phyloP scores from a whole-genome alignment of 2,888 invertebrate genomes.

The Atherix ibis region DNA sequence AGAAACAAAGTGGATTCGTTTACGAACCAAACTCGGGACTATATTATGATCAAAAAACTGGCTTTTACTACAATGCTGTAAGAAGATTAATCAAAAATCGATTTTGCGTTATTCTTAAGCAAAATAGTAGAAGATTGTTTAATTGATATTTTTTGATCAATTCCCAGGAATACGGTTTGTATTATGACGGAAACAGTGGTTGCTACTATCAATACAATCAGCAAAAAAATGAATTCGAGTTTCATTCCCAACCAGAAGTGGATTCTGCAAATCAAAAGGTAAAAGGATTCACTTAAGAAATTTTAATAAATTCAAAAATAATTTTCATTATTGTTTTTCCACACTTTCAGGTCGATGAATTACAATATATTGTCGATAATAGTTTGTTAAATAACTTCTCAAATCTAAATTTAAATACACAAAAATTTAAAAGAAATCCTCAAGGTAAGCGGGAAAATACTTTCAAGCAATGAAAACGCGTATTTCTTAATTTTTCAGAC shows the following conservation, averaged over 20 bases:
- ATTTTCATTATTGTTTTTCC: too few species aligned
- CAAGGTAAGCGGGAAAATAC: slow-evolving; percentile 35
- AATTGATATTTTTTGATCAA: slow-evolving; percentile 8
- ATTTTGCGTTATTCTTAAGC: too few species aligned
- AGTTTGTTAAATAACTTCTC: slow-evolving; percentile 29
- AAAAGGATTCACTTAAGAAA: too few species aligned
- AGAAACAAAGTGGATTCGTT: slow-evolving; percentile 62
- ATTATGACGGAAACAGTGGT: slow-evolving; percentile 74
- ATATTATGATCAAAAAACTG: slow-evolving; percentile 76
- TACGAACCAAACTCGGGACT: slow-evolving; percentile 75
- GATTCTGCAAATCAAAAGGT: slow-evolving; percentile 14
- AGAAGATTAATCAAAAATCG: too few species aligned
- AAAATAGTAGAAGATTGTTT: slow-evolving; percentile 4
- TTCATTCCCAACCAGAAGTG: slow-evolving; percentile 59
- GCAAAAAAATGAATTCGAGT: slow-evolving; percentile 55
- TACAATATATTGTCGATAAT: too few species aligned
- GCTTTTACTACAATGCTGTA: slow-evolving; percentile 83
- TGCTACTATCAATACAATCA: slow-evolving; percentile 73
- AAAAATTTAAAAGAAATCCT: slow-evolving; percentile 36
- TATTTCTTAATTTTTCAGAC: slow-evolving; percentile 31
- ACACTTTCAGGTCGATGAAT: too few species aligned
- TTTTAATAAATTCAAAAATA: too few species aligned
- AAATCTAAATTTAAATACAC: slow-evolving; percentile 34
- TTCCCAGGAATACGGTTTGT: slow-evolving; percentile 62
- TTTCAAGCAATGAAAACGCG: slow-evolving; percentile 33